These are phyloP conservation scores for Pteruthius melanotis DNA, from an alignment of 2,113 vertebrate genomes.

Conservation along the genomic window DNA sequence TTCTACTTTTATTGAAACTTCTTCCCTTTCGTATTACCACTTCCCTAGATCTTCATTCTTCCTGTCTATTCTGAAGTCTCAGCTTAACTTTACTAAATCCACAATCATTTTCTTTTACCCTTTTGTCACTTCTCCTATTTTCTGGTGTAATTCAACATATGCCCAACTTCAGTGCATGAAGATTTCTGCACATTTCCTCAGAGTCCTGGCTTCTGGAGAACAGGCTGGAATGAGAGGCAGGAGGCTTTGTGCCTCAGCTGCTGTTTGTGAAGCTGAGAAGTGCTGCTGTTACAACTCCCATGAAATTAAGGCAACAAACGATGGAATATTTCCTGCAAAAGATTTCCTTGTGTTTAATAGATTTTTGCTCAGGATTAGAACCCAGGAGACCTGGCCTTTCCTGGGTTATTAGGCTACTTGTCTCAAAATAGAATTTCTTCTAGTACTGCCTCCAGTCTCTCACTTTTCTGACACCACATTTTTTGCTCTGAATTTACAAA, in stretches of 20 bases:
- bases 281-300: background rate
- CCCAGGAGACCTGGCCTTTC: background rate
- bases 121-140: background rate
- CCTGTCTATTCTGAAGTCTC: background rate
- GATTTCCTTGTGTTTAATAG: background rate
- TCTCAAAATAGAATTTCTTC: background rate
- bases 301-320: background rate
- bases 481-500: background rate
- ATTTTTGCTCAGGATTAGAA: background rate
- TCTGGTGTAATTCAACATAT: background rate
- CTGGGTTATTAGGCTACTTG: background rate
- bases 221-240: background rate
- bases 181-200: background rate
- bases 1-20: background rate
- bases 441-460: background rate
- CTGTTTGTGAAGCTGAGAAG: background rate
- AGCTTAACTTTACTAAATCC: background rate
- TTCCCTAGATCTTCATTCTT: background rate
- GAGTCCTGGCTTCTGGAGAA: background rate
- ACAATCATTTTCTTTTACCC: background rate
- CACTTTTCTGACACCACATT: background rate
- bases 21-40: background rate
- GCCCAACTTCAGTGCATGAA: background rate
- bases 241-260: background rate
- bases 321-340: background rate